Base-by-base conservation (phyloP, 1,140 invertebrate species). In the Tetragonula clypearis region DNA sequence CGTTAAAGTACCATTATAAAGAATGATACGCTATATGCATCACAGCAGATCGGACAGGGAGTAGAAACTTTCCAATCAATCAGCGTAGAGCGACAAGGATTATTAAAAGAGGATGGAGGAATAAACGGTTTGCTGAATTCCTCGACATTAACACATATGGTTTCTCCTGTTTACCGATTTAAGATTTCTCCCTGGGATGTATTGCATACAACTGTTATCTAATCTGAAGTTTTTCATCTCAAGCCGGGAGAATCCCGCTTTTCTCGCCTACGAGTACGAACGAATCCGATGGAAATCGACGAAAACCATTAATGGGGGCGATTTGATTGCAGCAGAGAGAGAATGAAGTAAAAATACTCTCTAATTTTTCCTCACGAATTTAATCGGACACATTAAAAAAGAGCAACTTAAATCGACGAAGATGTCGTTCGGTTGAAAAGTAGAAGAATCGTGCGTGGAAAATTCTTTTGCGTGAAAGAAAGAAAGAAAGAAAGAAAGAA, bases 191-290 rank as follows among this genome's bases (percentile, higher is more conserved):
- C 49, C 75, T 1, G 35, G 30, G 30, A 23, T 41, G 15, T 23
- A 49, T 78, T 49, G 75, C 75, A 78, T 35, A 21, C 3, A 62
- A 1, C 41, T 65, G 60, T 78, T 65, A 65, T 78, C 75, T 78
- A 78, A 78, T 78, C 35, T 60, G 5, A 14, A 49, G 3, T 65
- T 78, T 49, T 65, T 49, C 17, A 17, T 26, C 21, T 35, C 35
- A 35, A 5, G 15, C 4, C 17, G 11, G 21, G 26, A 15, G 17
- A 60, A 74, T 74, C 26, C 53, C 8, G n/a, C 30, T 74, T 55
- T 74, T 17, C 26, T 55, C 26, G 0, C 9, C 5, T 23, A 23
- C 35, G 23, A 21, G 14, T 3, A 65, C 9, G 11, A 58, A 17
- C 17, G 11, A 69, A 69, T 69, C 9, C 8, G 21, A 71, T 71